A percentile compares a stretch with the other conserved stretches of the same genome.
These are phyloP conservation scores for Epinephelus fuscoguttatus DNA, from an alignment of 2,113 vertebrate species.

Conservation along the genomic window DNA sequence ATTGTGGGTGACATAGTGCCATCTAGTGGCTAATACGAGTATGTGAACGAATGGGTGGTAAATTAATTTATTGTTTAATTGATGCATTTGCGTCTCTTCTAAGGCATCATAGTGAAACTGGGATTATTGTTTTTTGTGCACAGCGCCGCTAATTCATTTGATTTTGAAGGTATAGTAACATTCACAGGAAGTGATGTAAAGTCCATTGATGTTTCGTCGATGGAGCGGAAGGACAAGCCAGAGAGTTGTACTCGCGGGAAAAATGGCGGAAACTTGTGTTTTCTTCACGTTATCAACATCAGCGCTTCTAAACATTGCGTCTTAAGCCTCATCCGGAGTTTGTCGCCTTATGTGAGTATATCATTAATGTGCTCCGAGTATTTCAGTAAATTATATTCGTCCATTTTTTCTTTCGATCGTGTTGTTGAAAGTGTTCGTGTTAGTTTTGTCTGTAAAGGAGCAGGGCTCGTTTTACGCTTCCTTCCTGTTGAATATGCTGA, in stretches of 20 bases:
- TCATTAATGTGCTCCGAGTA: rapidly evolving
- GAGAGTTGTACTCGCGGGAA: conserved; percentile 67
- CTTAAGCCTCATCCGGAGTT: background rate
- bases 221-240: conserved; percentile 34
- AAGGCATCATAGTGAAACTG: no score
- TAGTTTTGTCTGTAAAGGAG: background rate
- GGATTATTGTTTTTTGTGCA: background rate
- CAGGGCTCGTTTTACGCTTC: background rate
- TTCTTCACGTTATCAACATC: background rate
- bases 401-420: background rate
- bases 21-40: no score
- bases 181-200: conserved; percentile 17
- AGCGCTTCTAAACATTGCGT: background rate
- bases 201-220: background rate
- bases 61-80: no score
- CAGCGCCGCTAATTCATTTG: background rate
- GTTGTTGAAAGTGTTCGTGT: background rate
- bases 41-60: no score
- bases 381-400: background rate
- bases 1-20: no score
- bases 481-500: conserved; percentile 23
- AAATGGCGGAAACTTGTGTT: conserved; percentile 73
- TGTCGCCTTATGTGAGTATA: conserved; percentile 40
- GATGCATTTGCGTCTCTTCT: no score
- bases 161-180: conserved; percentile 8